phyloP scores from a whole-genome alignment of 2,797 vertebrate species.

The Selene dorsalis region DNA sequence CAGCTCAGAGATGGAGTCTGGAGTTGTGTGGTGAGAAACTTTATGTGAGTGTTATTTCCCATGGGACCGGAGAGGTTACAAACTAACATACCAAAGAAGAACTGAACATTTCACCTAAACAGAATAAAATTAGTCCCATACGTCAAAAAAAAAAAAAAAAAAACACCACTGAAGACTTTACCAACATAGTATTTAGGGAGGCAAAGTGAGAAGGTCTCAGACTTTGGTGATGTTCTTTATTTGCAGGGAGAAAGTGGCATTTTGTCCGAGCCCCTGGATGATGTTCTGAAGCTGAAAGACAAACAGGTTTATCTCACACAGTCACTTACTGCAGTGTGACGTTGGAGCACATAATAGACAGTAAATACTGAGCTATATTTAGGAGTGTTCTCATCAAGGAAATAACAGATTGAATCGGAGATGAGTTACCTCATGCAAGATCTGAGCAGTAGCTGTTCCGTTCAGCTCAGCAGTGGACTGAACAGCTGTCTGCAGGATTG shows the following conservation, averaged over 20 bases:
- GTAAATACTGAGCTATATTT: background rate
- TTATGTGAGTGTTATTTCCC: too few relatives aligned
- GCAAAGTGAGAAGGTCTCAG: constrained; percentile 20
- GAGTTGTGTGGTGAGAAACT: too few relatives aligned
- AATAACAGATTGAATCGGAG: background rate
- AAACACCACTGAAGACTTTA: background rate
- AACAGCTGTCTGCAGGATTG: constrained; percentile 38
- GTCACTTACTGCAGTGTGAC: too few relatives aligned
- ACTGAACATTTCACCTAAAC: too few relatives aligned
- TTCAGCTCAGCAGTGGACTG: constrained; percentile 37
- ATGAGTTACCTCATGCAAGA: constrained; percentile 41
- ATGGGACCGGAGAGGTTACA: too few relatives aligned
- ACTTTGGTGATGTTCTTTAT: constrained; percentile 57
- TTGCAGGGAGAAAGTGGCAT: constrained; percentile 13
- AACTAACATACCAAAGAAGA: too few relatives aligned
- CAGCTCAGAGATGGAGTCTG: too few relatives aligned
- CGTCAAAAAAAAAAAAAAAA: background rate
- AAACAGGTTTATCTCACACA: background rate
- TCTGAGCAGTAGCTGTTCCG: background rate
- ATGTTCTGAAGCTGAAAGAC: constrained; percentile 56
- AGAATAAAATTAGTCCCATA: background rate
- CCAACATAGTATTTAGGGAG: background rate
- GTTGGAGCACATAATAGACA: background rate
- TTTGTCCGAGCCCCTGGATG: background rate
- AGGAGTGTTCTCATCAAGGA: constrained; percentile 3